These are phyloP conservation scores for Ceuthmochares aereus DNA, from an alignment of 2,113 vertebrate species.

Conservation along the genomic window DNA sequence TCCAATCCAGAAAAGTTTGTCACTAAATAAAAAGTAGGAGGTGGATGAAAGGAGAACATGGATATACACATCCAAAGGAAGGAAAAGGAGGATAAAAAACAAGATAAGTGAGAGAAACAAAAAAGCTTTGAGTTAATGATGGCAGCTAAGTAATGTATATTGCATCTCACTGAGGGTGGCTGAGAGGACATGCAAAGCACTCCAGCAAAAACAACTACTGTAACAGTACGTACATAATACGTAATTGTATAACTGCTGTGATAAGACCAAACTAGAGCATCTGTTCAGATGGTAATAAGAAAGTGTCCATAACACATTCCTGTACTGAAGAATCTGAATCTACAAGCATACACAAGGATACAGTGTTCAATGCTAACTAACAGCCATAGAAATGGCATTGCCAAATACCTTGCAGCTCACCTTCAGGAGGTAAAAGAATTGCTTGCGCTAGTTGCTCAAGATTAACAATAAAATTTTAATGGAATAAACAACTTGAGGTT, in stretches of 20 bases:
- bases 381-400: not conserved
- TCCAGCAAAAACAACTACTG: not conserved
- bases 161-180: not conserved
- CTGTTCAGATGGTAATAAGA: not conserved
- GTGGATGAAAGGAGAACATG: not conserved
- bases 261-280: not conserved
- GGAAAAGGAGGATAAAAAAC: not conserved
- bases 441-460: not conserved
- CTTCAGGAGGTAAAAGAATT: not conserved
- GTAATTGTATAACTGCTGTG: not conserved
- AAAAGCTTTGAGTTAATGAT: not conserved
- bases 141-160: not conserved
- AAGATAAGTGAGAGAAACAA: not conserved
- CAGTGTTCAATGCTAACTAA: not conserved
- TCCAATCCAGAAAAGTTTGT: not conserved
- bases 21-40: not conserved
- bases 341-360: not conserved
- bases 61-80: rapidly evolving
- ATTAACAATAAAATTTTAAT: not conserved
- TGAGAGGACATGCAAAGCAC: not conserved
- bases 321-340: not conserved
- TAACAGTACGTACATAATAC: not conserved
- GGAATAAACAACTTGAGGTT: not conserved
- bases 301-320: not conserved
- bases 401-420: not conserved